These are phyloP conservation scores for Lophius piscatorius DNA, from an alignment of 2,113 vertebrate species.

Conservation along the genomic window DNA sequence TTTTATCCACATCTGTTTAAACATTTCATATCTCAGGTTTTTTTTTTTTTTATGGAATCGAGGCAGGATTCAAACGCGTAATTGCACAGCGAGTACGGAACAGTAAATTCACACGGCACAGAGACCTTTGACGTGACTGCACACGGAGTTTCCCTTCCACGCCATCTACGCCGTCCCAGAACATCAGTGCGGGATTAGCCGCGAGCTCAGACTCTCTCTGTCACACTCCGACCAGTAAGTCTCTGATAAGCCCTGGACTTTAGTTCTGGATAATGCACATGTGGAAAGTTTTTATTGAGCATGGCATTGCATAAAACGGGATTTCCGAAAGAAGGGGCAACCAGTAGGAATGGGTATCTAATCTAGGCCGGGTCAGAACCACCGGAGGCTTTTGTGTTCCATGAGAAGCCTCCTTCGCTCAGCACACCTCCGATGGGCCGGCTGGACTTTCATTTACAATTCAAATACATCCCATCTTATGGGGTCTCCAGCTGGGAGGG, in stretches of 20 bases:
- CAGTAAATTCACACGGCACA: neutral
- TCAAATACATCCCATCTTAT: conserved; percentile 46
- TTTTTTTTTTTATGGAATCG: conserved; percentile 12
- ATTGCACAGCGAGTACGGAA: conserved; percentile 7
- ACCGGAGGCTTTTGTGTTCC: conserved; percentile 5
- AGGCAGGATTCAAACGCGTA: too few relatives aligned
- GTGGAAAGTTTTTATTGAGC: conserved; percentile 70
- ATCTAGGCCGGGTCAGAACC: conserved; percentile 42
- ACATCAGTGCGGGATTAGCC: conserved; percentile 62
- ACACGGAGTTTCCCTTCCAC: conserved; percentile 22
- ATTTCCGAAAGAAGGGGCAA: conserved; percentile 66
- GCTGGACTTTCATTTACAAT: conserved; percentile 51
- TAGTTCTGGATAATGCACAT: conserved; percentile 69
- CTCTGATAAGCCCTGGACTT: conserved; percentile 69
- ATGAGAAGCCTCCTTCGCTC: conserved; percentile 22
- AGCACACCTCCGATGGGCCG: conserved; percentile 16
- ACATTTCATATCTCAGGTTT: conserved; percentile 14
- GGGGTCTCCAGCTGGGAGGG: conserved; percentile 41
- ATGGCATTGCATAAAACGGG: conserved; percentile 64
- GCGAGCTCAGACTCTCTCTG: conserved; percentile 45
- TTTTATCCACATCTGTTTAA: conserved; percentile 28
- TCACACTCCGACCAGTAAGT: conserved; percentile 45
- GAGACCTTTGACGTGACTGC: conserved; percentile 35
- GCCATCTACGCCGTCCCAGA: conserved; percentile 41
- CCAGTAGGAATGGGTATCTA: conserved; percentile 42